Evolutionary conservation across 2,113 vertebrate genomes (phyloP).

Genomic region (Halcyon senegalensis): DNA sequence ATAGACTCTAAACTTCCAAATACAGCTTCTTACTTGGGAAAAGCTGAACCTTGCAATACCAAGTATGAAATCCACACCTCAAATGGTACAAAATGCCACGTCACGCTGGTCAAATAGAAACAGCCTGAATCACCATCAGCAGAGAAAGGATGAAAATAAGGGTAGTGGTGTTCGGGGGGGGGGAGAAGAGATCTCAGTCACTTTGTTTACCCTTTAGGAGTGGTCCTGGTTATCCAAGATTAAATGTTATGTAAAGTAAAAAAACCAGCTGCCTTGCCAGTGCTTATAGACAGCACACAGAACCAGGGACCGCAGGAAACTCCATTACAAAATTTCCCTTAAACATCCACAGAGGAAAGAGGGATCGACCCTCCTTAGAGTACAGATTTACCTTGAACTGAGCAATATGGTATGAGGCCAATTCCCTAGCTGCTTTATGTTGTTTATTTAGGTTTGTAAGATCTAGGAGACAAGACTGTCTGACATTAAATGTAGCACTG

Average conservation of each 20-base stretch:
- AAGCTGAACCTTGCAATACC: too few species aligned
- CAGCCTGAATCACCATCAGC: background rate
- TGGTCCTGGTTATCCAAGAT: background rate
- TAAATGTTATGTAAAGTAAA: background rate
- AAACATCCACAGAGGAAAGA: background rate
- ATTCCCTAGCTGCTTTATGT: background rate
- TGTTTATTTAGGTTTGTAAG: background rate
- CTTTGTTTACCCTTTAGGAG: slow-evolving; percentile 6
- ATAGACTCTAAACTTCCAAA: background rate
- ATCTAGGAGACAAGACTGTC: background rate
- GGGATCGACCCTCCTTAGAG: background rate
- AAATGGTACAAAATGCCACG: background rate
- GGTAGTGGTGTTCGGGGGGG: background rate
- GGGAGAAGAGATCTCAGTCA: background rate
- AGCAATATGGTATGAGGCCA: background rate
- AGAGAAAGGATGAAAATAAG: background rate
- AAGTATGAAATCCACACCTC: background rate
- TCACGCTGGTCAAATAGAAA: background rate
- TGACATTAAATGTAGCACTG: background rate
- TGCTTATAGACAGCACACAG: background rate
- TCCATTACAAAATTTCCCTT: background rate
- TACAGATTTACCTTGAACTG: background rate
- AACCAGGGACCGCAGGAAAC: background rate
- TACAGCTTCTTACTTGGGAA: background rate
- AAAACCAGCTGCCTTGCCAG: background rate